phyloP scores from a whole-genome alignment of 1,140 invertebrate genomes.

The Penaeus indicus region DNA sequence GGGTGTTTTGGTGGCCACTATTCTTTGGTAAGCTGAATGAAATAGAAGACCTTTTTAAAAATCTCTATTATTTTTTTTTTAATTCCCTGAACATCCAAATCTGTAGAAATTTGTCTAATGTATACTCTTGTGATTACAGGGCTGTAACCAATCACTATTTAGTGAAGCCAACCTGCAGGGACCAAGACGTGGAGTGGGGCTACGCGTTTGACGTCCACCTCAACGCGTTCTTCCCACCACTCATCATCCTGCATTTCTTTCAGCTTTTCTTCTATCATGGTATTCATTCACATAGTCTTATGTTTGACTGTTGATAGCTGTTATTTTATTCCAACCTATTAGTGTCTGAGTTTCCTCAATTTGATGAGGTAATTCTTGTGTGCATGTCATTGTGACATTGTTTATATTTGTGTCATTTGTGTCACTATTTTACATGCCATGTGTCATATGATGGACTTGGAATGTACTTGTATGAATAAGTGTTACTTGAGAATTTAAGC shows the following conservation, averaged over 20 bases:
- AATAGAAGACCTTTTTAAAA: no score
- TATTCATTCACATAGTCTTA: constrained; percentile 69
- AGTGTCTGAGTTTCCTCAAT: no score
- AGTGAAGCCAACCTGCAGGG: constrained; percentile 79
- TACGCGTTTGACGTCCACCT: constrained; percentile 99
- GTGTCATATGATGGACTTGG: background rate
- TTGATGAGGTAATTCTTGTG: background rate
- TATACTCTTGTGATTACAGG: constrained; percentile 75
- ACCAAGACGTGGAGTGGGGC: constrained; percentile 94
- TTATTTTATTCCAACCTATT: no score
- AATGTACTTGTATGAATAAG: no score
- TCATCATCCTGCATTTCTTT: constrained; percentile 93
- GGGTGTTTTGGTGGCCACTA: constrained; percentile 88
- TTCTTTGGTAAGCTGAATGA: constrained; percentile 82
- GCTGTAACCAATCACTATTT: constrained; percentile 91
- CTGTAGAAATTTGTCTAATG: background rate
- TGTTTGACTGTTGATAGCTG: no score
- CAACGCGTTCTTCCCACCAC: constrained; percentile 96
- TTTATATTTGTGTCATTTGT: constrained; percentile 2
- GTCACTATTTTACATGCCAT: background rate
- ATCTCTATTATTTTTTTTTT: no score
- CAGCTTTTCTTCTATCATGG: constrained; percentile 91
- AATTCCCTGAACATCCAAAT: background rate
- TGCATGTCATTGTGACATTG: background rate
- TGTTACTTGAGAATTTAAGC: background rate